A percentile compares a stretch with the other conserved stretches of the same genome.
Evolutionary conservation across 2,113 vertebrate genomes (phyloP).

Genomic region (Sporophila hypoxantha): DNA sequence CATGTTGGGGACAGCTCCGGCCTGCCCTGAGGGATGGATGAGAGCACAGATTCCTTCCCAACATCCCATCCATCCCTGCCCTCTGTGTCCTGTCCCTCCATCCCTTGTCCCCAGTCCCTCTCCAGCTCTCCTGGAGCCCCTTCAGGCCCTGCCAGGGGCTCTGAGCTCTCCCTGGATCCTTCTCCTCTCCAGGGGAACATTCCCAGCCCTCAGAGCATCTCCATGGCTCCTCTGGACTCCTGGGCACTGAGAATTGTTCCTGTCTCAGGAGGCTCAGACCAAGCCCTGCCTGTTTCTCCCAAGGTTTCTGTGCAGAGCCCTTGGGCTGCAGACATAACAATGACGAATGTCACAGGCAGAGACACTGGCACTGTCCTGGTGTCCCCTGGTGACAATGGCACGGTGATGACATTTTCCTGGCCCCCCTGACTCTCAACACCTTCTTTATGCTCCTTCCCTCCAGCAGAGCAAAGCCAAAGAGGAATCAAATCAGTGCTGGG

Average conservation of each 20-base stretch:
- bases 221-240: rapidly evolving
- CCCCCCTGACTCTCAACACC: not conserved
- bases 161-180: not conserved
- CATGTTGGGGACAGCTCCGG: not conserved
- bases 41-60: not conserved
- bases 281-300: not conserved
- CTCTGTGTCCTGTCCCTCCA: not conserved
- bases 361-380: not conserved
- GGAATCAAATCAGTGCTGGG: not conserved
- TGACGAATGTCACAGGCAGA: rapidly evolving
- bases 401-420: not conserved
- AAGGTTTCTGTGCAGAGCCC: not conserved
- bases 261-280: not conserved
- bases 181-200: not conserved
- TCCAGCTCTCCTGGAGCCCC: not conserved
- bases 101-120: not conserved
- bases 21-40: not conserved
- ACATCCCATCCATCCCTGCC: rapidly evolving
- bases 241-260: not conserved
- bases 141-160: not conserved
- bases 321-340: rapidly evolving
- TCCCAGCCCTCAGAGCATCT: not conserved
- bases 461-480: not conserved
- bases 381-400: not conserved
- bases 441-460: not conserved